Base-by-base conservation (phyloP, 2,888 invertebrate genomes). In the Chymomyza caudatula region DNA sequence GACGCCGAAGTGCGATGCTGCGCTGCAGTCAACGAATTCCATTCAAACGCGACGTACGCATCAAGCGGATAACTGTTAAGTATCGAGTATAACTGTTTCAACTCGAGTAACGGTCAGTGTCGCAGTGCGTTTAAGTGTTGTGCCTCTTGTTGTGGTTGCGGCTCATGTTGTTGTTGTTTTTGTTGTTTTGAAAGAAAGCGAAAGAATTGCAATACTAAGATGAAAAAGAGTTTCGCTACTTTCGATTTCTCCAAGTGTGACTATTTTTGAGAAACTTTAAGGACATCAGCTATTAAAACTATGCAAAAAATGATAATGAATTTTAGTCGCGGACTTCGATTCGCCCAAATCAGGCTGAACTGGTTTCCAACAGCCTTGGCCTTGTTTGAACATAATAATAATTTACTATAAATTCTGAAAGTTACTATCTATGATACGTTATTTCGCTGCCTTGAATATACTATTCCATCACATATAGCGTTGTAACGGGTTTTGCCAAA, bases 31-130 rank as follows among this genome's bases (percentile, higher is more conserved):
- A 76, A 69, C 69, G 65, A 69, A 63, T 79, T 71, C 64, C 58
- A 65, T 76, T 83, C 72, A 74, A 65, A 74, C 83, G 74, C 65
- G 74, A 56, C 80, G 63, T 80, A 79, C 80, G 80, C 52, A 70
- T 74, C 42, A 44, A 74, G 62, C 79, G 83, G 67, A 74, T 58
- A 49, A 51, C 44, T 56, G 1, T 6, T 8, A 17, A 52, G 55
- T 65, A 51, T 51, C 47, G 53, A 42, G 42, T 63, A 15, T 53
- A 13, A 22, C 8, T 13, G 15, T 5, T 19, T 47, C 47, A 47
- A 5, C 11, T 47, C 47, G 25, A 55, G 11, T 11, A 49, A 62
- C 56, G 62, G 62, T 62, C 51, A 23, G 51, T 51, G 37, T 47
- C 44, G 13, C 17, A 17, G 15, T 17, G 44, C n/a, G 3, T 17